These are phyloP conservation scores for Syrphus vitripennis DNA, from an alignment of 2,888 invertebrate genomes.

Conservation along the genomic window DNA sequence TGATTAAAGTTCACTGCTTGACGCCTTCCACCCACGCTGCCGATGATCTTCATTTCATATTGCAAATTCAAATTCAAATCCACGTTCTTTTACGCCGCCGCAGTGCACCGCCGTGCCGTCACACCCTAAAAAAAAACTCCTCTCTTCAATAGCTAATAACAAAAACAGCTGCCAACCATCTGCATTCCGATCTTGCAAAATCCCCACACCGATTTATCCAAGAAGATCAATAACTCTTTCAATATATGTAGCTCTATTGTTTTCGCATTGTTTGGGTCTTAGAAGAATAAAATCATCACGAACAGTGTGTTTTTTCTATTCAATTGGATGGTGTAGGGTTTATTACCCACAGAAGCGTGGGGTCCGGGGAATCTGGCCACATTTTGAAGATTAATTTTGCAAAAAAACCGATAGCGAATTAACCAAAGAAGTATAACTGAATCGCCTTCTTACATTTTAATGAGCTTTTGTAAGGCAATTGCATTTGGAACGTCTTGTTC, in stretches of 20 bases:
- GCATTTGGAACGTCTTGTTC: neutral
- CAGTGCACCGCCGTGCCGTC: neutral
- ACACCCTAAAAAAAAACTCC: constrained; percentile 41
- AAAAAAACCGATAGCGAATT: constrained; percentile 11
- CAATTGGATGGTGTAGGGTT: constrained; percentile 8
- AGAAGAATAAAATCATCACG: constrained; percentile 64
- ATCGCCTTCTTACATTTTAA: neutral
- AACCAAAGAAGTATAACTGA: neutral
- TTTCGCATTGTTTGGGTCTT: constrained; percentile 39
- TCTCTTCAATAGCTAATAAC: neutral
- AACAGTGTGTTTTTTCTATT: constrained; percentile 26
- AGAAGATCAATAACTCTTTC: constrained; percentile 66
- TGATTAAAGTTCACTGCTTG: constrained; percentile 29
- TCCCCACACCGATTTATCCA: constrained; percentile 8
- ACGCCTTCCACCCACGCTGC: constrained; percentile 32
- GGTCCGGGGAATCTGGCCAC: neutral
- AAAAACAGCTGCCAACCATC: constrained; percentile 27
- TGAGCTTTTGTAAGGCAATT: neutral
- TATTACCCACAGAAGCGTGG: constrained; percentile 8
- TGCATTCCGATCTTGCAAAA: constrained; percentile 62
- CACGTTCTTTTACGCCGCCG: neutral
- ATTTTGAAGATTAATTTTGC: neutral
- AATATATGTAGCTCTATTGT: constrained; percentile 65
- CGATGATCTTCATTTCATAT: constrained; percentile 25
- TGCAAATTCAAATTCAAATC: constrained; percentile 5